Evolutionary conservation across 2,888 invertebrate genomes (phyloP), one percentile per base, ranked within the genome.

Genomic region (Amphiduros pacificus): DNA sequence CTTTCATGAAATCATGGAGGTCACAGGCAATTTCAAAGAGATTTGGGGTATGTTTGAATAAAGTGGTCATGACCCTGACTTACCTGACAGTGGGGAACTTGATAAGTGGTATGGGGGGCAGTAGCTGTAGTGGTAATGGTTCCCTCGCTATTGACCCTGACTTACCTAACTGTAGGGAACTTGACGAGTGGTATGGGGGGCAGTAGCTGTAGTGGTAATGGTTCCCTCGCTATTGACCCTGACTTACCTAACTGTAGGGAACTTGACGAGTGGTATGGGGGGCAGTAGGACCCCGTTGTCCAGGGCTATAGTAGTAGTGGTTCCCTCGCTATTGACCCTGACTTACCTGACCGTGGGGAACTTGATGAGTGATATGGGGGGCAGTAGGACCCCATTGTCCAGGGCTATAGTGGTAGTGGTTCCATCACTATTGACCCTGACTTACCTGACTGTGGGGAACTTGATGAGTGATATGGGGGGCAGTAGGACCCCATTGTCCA

Each of bases 381-480:
- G 96, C 70, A 97, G 91, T 55, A 95, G 92, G 63, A 89, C 88
- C 14, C 96, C 95, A 54, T 90, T 90, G 74, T 94, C 93, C 24
- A 96, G 86, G 22, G 81, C 79, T 55, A 96, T 84, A 0, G 94
- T 91, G 17, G 94, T 92, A 0, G 94, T 93, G 0, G 93, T 90
- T 40, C 94, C 94, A 83, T 95, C 94, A 78, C 93, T 93, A 77
- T 92, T 92, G 5, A 91, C 89, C n/a, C n/a, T n/a, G n/a, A n/a
- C n/a, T n/a, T 74, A 94, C 94, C 72, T 88, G 86, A 66, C 81
- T 53, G 75, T 69, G n/a, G 96, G 96, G 71, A 94, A 89, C 80
- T 91, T 92, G 1, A 90, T 89, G 64, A 97, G 85, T 84, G 93
- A 94, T 0, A 96, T 94, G 1, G 95, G 94, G 0, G 96, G 96